phyloP scores from a whole-genome alignment of 2,113 vertebrate genomes.

The Notarius lentiginosus region DNA sequence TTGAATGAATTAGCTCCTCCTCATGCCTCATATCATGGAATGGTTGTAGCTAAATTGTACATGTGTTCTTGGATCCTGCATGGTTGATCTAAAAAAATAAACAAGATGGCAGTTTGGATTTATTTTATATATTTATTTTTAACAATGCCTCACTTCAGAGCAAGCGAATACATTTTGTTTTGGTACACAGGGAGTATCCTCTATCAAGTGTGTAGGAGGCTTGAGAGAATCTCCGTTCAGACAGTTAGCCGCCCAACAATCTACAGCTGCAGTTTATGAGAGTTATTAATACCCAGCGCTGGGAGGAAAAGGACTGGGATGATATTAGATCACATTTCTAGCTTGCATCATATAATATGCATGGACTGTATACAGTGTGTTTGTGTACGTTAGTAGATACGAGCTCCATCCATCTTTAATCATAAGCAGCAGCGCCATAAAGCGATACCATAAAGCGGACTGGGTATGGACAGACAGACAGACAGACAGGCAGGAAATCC shows the following conservation, averaged over 20 bases:
- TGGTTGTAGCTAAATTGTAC: neutral
- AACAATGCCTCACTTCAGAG: neutral
- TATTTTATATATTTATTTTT: neutral
- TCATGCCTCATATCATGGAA: neutral
- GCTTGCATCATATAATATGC: neutral
- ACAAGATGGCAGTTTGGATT: neutral
- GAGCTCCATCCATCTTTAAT: neutral
- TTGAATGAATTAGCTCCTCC: neutral
- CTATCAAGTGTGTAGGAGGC: slow-evolving; percentile 5
- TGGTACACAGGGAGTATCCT: slow-evolving; percentile 3
- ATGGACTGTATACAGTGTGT: neutral
- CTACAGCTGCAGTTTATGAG: neutral
- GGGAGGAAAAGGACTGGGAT: neutral
- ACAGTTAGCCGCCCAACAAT: neutral
- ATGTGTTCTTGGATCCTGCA: neutral
- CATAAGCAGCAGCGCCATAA: slow-evolving; percentile 4
- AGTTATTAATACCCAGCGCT: slow-evolving; percentile 21
- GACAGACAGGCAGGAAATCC: slow-evolving; percentile 29
- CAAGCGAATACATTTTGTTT: neutral
- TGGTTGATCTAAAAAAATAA: neutral
- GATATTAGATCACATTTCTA: neutral
- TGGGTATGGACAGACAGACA: neutral
- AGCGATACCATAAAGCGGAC: neutral
- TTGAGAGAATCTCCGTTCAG: neutral
- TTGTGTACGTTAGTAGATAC: neutral